Evolutionary conservation across 1,140 invertebrate genomes (phyloP).

Genomic region (Temnothorax nylanderi): DNA sequence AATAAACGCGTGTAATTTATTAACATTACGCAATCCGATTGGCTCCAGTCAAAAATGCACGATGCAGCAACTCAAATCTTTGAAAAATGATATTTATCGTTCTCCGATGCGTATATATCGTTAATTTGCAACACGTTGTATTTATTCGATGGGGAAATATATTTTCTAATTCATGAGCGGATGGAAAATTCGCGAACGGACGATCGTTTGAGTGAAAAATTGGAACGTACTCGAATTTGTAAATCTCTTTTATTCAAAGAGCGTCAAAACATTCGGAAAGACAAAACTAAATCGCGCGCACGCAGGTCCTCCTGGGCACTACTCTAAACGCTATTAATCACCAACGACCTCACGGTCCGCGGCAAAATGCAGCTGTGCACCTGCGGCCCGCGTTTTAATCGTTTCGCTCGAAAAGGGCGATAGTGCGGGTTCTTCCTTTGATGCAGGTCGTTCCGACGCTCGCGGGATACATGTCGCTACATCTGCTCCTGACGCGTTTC

Average conservation of each 20-base stretch:
- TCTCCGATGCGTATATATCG: conserved; percentile 8
- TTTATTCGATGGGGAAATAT: neutral
- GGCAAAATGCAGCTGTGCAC: conserved; percentile 19
- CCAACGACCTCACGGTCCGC: neutral
- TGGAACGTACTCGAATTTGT: neutral
- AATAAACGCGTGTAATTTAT: conserved; percentile 31
- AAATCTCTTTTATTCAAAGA: neutral
- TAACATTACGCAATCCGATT: conserved; percentile 26
- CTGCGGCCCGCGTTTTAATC: conserved; percentile 34
- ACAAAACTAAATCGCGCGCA: conserved; percentile 3
- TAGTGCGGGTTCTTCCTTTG: conserved; percentile 48
- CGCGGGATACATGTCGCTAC: conserved; percentile 59
- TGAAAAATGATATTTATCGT: conserved; percentile 40
- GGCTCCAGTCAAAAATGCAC: neutral
- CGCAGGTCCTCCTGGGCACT: neutral
- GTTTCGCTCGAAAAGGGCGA: conserved; percentile 26
- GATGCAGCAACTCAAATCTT: conserved; percentile 25
- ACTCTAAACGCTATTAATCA: conserved; percentile 35
- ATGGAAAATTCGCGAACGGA: neutral
- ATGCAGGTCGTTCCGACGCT: conserved; percentile 56
- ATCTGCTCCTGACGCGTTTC: conserved; percentile 69
- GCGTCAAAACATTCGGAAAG: neutral
- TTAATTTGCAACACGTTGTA: conserved; percentile 19
- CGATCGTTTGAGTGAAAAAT: neutral
- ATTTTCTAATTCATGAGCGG: neutral